A percentile compares a stretch with the other conserved stretches of the same genome.
phyloP scores from a whole-genome alignment of 2,797 vertebrate species.

The Melanogrammus aeglefinus region DNA sequence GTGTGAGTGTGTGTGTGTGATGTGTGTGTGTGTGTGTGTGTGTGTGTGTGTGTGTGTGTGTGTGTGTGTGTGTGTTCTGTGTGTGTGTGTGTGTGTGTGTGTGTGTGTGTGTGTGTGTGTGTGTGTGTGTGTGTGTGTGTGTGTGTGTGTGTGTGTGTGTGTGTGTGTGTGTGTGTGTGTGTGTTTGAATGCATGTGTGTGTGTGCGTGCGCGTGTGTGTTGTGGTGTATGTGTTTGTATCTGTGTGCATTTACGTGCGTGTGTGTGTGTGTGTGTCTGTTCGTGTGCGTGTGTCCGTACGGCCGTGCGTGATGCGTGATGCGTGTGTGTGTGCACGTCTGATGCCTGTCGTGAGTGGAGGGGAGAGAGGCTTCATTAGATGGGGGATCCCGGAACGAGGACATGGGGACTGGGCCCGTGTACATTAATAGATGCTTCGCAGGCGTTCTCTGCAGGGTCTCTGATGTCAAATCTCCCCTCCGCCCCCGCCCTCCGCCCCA shows the following conservation, averaged over 20 bases:
- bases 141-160: neutral
- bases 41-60: neutral
- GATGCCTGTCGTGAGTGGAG: conserved; percentile 10
- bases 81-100: too few species aligned
- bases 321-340: neutral
- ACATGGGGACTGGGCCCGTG: conserved; percentile 32
- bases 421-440: conserved; percentile 60
- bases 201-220: too few species aligned
- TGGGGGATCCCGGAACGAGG: conserved; percentile 48
- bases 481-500: conserved; percentile 44
- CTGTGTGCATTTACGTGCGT: too few species aligned
- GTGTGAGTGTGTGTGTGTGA: too few species aligned
- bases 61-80: too few species aligned
- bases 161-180: too few species aligned
- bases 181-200: too few species aligned
- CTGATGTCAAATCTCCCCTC: neutral
- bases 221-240: too few species aligned
- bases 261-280: too few species aligned
- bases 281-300: neutral
- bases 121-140: neutral
- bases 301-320: too few species aligned
- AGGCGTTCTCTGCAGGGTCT: neutral
- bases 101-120: neutral
- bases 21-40: neutral
- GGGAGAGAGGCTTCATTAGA: conserved; percentile 60